Base-by-base conservation (phyloP, 2,888 invertebrate species). In the Drosophila neotestacea region DNA sequence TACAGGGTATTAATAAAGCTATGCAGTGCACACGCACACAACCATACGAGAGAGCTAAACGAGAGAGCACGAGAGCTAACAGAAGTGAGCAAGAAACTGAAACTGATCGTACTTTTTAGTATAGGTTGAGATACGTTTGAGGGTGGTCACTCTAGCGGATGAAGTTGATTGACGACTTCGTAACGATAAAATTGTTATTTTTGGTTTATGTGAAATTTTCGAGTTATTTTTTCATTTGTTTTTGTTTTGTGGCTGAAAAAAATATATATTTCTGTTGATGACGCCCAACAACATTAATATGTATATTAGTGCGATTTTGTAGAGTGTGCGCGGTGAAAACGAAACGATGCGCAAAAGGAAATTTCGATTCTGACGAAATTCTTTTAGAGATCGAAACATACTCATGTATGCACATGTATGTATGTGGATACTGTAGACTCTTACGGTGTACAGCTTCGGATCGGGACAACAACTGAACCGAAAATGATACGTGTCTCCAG, bases 251-350 rank as follows among this genome's bases (percentile, higher is more conserved):
- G 54, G 44, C 54, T 56, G 50, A 59, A 58, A 54, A 60, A 22
- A 69, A 80, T 82, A 48, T 61, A 27, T 74, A 80, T 85, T 82
- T 85, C 22, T 30, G 86, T 68, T 73, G 73, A 79, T 82, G 83
- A 81, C 73, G 77, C 60, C 62, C 46, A 50, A 65, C 56, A 71
- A 54, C 58, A 63, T 69, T 81, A 85, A 78, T 73, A 76, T 79
- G 66, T 69, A 67, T 73, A 71, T 69, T 72, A 78, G 71, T 80
- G 66, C 64, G 67, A 51, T 66, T 46, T 48, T 63, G 48, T 67
- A 73, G 70, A 38, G 39, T 32, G 48, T 38, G 46, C 13, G 42
- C 36, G 16, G 36, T 9, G 11, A 27, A 52, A 38, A 27, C 39
- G 61, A 66, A 65, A 66, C 61, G 62, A 58, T 60, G 51, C 38